Evolutionary conservation across 2,113 vertebrate genomes (phyloP).

Genomic region (Okapia johnstoni): DNA sequence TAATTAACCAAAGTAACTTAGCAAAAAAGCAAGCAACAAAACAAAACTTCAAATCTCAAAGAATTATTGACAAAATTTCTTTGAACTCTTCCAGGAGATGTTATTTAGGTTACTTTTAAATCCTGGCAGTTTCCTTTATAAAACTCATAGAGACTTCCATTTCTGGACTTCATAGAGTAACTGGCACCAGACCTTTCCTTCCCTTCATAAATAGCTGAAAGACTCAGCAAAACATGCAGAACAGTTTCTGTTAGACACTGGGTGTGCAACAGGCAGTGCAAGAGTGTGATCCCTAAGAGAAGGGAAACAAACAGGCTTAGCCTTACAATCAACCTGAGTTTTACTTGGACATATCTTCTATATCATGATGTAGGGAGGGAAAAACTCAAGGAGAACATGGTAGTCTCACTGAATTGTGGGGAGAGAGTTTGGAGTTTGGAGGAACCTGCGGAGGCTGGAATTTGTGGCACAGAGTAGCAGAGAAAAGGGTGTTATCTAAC

Average conservation of each 20-base stretch:
- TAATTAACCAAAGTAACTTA: background rate
- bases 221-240: background rate
- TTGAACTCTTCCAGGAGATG: background rate
- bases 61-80: background rate
- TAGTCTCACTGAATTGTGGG: background rate
- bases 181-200: background rate
- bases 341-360: background rate
- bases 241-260: background rate
- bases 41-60: background rate
- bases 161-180: background rate
- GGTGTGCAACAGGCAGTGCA: background rate
- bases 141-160: background rate
- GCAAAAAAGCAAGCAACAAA: background rate
- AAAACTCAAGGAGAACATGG: background rate
- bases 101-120: slow-evolving; percentile 33
- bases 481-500: background rate
- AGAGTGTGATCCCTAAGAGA: background rate
- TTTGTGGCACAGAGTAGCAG: background rate
- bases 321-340: background rate
- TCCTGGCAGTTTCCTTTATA: background rate
- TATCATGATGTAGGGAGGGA: background rate
- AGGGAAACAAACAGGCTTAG: background rate
- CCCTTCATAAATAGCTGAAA: background rate
- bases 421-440: background rate
- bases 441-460: background rate